Percentiles rank a stretch among this genome's conserved stretches.
Conservation (phyloP, 2,888 invertebrate genomes). For the Celastrina argiolus region DNA sequence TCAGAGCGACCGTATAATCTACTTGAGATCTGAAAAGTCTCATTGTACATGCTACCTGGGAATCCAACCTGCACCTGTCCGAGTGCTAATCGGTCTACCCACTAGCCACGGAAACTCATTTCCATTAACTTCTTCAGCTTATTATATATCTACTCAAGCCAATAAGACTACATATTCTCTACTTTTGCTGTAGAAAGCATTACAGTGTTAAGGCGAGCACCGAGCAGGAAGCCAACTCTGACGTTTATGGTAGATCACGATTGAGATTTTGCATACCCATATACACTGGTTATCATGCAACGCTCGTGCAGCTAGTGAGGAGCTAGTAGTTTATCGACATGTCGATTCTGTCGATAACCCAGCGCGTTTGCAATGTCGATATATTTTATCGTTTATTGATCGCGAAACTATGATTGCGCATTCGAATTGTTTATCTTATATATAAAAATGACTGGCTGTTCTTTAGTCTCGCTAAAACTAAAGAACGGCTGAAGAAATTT, state of each 20-base stretch:
- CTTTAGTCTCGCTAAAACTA: too few species aligned
- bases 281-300: conserved; percentile 20
- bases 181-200: not conserved
- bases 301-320: conserved; percentile 16
- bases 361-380: too few species aligned
- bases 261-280: conserved; percentile 17
- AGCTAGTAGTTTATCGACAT: not conserved
- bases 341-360: not conserved
- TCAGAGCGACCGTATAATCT: too few species aligned
- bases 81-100: too few species aligned
- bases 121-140: too few species aligned
- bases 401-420: not conserved
- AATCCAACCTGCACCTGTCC: too few species aligned
- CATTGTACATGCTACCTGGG: too few species aligned
- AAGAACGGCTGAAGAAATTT: too few species aligned
- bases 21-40: too few species aligned
- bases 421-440: not conserved
- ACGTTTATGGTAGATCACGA: conserved; percentile 20
- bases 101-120: too few species aligned
- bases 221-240: conserved; percentile 9
- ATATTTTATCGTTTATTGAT: not conserved
- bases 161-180: not conserved
- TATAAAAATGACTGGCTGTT: too few species aligned
- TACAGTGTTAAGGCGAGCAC: conserved; percentile 2
- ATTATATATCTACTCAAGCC: too few species aligned